These are phyloP conservation scores for Apis dorsata DNA, from an alignment of 1,140 invertebrate species.

Conservation along the genomic window DNA sequence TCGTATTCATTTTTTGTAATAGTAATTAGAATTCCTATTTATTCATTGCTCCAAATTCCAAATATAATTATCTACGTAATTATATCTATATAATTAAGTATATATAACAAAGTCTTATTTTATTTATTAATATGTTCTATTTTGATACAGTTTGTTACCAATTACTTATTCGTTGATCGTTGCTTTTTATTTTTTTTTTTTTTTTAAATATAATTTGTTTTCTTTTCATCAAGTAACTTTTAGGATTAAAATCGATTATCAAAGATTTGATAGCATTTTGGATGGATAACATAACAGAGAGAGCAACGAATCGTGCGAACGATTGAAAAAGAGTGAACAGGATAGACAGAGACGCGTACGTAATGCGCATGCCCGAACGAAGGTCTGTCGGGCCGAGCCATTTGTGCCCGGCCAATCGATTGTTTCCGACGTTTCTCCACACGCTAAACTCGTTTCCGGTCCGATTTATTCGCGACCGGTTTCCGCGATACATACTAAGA, in stretches of 20 bases:
- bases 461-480: slow-evolving; percentile 50
- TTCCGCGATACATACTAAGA: slow-evolving; percentile 26
- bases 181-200: too few relatives aligned
- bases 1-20: too few relatives aligned
- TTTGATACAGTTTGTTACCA: too few relatives aligned
- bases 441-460: slow-evolving; percentile 60
- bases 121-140: too few relatives aligned
- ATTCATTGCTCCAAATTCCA: too few relatives aligned
- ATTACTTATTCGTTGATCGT: too few relatives aligned
- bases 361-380: slow-evolving; percentile 46
- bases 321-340: background rate
- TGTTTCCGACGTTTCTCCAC: slow-evolving; percentile 61
- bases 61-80: too few relatives aligned
- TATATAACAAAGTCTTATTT: too few relatives aligned
- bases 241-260: background rate
- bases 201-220: background rate
- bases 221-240: too few relatives aligned
- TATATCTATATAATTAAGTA: too few relatives aligned
- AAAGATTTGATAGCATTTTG: background rate
- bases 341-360: background rate
- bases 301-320: background rate
- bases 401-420: slow-evolving; percentile 57
- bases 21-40: too few relatives aligned
- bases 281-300: background rate
- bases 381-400: slow-evolving; percentile 44